Evolutionary conservation across 2,888 invertebrate genomes (phyloP), one percentile per base, ranked within the genome.

Genomic region (Actias luna): DNA sequence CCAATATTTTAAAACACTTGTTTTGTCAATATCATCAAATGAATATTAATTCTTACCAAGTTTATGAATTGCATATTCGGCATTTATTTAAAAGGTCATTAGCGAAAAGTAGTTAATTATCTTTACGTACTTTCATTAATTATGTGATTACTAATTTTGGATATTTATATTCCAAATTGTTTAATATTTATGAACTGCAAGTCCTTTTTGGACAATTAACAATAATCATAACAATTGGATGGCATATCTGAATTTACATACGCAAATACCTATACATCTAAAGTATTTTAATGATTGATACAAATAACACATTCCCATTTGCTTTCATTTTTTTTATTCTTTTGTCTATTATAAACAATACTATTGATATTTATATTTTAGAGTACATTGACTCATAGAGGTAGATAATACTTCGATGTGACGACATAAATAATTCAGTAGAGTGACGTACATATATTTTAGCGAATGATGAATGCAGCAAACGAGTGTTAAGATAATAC

Each of bases 321-420:
- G 0, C 2, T 50, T 50, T 50, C 22, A 25, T 50, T 4, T 25
- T 50, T 50, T 25, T 12, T 16, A 16, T 55, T 29, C 16, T 29
- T n/a, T 55, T 58, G 59, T 58, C 29, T 58, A 59, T 35, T 52
- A 63, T 29, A 59, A 31, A 25, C 18, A 29, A 62, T 39, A 42
- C 10, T 42, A 25, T 62, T 42, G 29, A 61, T 62, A 31, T 62
- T 58, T 52, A 42, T 57, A 31, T 31, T 62, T 58, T 58, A 22
- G 72, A 74, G 78, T 75, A 73, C 74, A 80, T 72, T 79, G 81
- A 80, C 73, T 80, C 80, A 76, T 64, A 69, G 64, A 62, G 59
- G 63, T 55, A 68, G 63, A 69, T 68, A 62, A 66, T 69, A 73
- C 76, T 69, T 70, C 67, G 68, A 63, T 64, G 63, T 71, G 72